Evolutionary conservation across 1,140 invertebrate species (phyloP).

Genomic region (Oncopeltus fasciatus): DNA sequence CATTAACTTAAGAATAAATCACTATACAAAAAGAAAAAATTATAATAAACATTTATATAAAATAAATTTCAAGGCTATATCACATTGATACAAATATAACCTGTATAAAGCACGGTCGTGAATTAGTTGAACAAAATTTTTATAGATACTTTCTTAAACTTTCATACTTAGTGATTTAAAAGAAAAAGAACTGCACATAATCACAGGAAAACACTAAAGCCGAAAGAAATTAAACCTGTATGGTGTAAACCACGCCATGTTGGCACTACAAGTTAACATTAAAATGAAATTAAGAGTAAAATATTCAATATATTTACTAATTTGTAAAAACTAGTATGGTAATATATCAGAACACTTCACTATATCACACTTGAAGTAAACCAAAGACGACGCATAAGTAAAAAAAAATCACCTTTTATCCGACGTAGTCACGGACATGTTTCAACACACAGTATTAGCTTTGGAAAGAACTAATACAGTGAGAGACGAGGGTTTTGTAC

Average conservation of each 20-base stretch:
- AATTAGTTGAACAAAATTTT: too few relatives aligned
- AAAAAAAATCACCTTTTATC: slow-evolving; percentile 53
- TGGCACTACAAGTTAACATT: slow-evolving; percentile 18
- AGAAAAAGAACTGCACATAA: not conserved
- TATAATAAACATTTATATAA: too few relatives aligned
- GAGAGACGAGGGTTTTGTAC: slow-evolving; percentile 16
- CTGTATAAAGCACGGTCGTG: too few relatives aligned
- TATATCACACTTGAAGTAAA: not conserved
- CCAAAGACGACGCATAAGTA: slow-evolving; percentile 14
- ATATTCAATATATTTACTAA: too few relatives aligned
- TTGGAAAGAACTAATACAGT: slow-evolving; percentile 43
- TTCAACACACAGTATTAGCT: slow-evolving; percentile 50
- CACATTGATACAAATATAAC: slow-evolving; percentile 7
- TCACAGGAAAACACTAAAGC: slow-evolving; percentile 3
- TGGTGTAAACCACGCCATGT: slow-evolving; percentile 20
- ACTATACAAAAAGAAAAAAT: too few relatives aligned
- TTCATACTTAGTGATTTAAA: too few relatives aligned
- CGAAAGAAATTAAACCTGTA: slow-evolving; percentile 22
- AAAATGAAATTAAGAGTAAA: too few relatives aligned
- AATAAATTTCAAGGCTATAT: slow-evolving; percentile 6
- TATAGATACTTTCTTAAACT: too few relatives aligned
- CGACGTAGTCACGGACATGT: slow-evolving; percentile 53
- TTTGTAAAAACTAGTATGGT: too few relatives aligned
- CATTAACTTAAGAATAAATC: too few relatives aligned
- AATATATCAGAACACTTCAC: not conserved